phyloP scores from a whole-genome alignment of 2,113 vertebrate genomes.

The Mesitornis unicolor region DNA sequence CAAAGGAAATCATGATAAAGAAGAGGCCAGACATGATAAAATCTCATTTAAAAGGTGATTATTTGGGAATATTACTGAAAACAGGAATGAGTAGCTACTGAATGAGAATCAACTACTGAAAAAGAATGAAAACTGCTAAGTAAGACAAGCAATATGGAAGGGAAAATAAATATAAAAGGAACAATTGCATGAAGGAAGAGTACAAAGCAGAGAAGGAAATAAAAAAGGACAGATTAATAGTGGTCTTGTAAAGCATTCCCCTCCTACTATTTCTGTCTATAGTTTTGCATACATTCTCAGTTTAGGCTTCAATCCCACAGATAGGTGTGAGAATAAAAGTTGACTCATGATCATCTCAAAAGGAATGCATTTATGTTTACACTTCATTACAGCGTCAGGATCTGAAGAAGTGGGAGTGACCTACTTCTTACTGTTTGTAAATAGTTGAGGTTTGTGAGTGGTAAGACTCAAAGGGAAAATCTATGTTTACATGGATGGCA shows the following conservation, averaged over 20 bases:
- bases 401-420: slow-evolving; percentile 48
- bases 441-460: slow-evolving; percentile 15
- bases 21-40: background rate
- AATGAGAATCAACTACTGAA: background rate
- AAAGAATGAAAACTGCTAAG: background rate
- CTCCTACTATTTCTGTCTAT: background rate
- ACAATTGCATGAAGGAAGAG: background rate
- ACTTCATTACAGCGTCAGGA: background rate
- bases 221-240: background rate
- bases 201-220: background rate
- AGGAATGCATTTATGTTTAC: slow-evolving; percentile 14
- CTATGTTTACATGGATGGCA: background rate
- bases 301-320: background rate
- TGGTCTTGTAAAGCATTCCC: background rate
- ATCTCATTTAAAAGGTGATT: background rate
- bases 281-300: background rate
- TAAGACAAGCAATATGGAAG: background rate
- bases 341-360: slow-evolving; percentile 8
- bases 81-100: background rate
- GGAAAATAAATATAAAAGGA: background rate
- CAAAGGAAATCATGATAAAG: background rate
- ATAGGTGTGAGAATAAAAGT: background rate
- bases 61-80: background rate
- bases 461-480: background rate
- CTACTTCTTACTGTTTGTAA: slow-evolving; percentile 63